Percentiles rank a stretch among this genome's conserved stretches.
phyloP scores from a whole-genome alignment of 1,140 invertebrate species.

The Saccostrea cuccullata region DNA sequence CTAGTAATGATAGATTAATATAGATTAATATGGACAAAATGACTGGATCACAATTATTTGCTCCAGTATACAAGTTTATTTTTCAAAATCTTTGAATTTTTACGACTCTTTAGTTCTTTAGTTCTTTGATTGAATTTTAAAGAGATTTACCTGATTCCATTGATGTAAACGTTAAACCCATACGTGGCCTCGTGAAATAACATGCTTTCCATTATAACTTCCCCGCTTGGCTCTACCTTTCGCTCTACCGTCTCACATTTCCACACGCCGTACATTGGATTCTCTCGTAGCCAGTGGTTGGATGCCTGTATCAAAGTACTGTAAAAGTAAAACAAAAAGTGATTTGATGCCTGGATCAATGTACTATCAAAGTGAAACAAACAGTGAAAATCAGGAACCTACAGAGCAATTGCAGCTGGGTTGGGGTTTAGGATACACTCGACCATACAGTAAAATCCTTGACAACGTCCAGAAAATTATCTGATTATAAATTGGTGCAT shows the following conservation, averaged over 20 bases:
- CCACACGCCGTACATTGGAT: conserved; percentile 57
- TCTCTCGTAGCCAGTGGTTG: conserved; percentile 57
- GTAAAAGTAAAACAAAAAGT: conserved; percentile 48
- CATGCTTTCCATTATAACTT: conserved; percentile 58
- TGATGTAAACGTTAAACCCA: conserved; percentile 60
- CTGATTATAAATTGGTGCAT: no score
- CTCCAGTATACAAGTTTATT: no score
- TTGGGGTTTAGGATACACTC: no score
- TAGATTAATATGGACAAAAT: no score
- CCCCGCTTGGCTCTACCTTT: conserved; percentile 54
- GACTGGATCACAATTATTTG: no score
- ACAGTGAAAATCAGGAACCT: no score
- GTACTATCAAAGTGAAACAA: conserved; percentile 52
- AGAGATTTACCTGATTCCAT: conserved; percentile 57
- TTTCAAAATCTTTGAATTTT: no score
- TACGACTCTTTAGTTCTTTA: not conserved
- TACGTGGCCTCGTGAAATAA: conserved; percentile 59
- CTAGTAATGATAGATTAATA: not conserved
- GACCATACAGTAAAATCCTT: no score
- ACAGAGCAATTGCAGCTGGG: no score
- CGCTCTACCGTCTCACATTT: conserved; percentile 66
- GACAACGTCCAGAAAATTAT: no score
- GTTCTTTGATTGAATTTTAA: not conserved
- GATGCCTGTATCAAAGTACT: conserved; percentile 58
- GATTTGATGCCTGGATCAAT: conserved; percentile 57